phyloP scores from a whole-genome alignment of 2,113 vertebrate species.

The Pelmatolapia mariae region DNA sequence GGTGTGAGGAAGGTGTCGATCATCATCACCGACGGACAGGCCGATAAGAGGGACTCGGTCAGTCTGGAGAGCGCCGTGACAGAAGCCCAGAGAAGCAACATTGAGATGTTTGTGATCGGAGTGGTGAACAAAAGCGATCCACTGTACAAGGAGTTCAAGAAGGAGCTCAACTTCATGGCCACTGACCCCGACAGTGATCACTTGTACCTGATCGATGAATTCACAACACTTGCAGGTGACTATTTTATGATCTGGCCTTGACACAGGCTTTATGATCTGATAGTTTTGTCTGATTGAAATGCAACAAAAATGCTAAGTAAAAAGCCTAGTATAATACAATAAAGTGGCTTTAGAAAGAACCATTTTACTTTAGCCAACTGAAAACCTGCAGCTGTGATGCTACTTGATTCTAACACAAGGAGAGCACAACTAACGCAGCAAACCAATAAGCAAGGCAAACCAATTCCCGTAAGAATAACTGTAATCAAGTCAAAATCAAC shows the following conservation, averaged over 20 bases:
- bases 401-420: neutral
- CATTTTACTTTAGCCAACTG: neutral
- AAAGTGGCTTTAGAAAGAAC: neutral
- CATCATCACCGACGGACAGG: slow-evolving; percentile 82
- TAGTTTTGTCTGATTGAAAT: neutral
- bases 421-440: neutral
- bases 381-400: neutral
- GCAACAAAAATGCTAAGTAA: neutral
- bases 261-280: neutral
- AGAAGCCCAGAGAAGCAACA: slow-evolving; percentile 50
- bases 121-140: slow-evolving; percentile 76
- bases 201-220: slow-evolving; percentile 78
- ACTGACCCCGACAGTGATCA: slow-evolving; percentile 77
- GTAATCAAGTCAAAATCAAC: neutral
- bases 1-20: slow-evolving; percentile 77
- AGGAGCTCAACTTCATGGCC: slow-evolving; percentile 79
- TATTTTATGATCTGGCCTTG: neutral
- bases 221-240: slow-evolving; percentile 77
- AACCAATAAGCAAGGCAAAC: neutral
- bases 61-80: slow-evolving; percentile 62
- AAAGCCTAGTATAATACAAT: neutral
- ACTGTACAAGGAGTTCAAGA: slow-evolving; percentile 68
- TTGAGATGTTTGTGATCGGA: slow-evolving; percentile 82
- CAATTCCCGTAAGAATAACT: neutral
- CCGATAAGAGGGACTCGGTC: slow-evolving; percentile 68